Evolutionary conservation across 2,113 vertebrate species (phyloP), one percentile per base, ranked within the genome.

Genomic region (Athene cunicularia): DNA sequence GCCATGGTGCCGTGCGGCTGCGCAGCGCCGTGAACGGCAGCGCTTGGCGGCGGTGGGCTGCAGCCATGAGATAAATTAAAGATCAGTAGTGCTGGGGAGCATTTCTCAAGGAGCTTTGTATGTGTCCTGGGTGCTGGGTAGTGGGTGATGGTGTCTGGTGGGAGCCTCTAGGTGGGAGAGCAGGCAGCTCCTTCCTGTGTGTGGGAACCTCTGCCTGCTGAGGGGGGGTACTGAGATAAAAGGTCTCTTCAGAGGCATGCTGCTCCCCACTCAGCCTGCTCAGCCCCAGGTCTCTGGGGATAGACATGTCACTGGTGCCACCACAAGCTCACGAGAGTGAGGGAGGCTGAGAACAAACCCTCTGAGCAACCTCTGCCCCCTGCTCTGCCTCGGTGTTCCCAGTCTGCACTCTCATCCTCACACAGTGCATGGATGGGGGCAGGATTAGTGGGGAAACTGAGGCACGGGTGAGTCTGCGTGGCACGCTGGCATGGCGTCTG

Each of bases 231-330:
- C 18, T 20, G 71, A 55, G n/a, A 26, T 2, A 4, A 68, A 43
- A 63, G 62, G n/a, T 63, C 27, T 62, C 33, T 26, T 35, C 2
- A 1, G 60, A 66, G 43, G 23, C 27, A 15, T 2, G 12, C 35
- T 59, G 43, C 35, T 43, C 68, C 68, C 17, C 4, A 2, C 13
- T 32, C 45, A 59, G 60, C 59, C 43, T 33, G 28, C 39, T 66
- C 35, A 45, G 37, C 33, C 24, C 33, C 16, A 9, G 28, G 39
- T 45, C 10, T 66, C 41, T 39, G 53, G 11, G 11, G 19, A 45
- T 9, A 1, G 43, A 53, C 1, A 2, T 26, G 35, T 21, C 59
- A 53, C 35, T 0, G 0, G 32, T 45, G 53, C 52, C n/a, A 68
- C 41, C 50, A 77, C n/a, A 55, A 64, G 41, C 24, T 21, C 56